These are phyloP conservation scores for Urechis unicinctus DNA, from an alignment of 2,888 invertebrate species.

Conservation along the genomic window DNA sequence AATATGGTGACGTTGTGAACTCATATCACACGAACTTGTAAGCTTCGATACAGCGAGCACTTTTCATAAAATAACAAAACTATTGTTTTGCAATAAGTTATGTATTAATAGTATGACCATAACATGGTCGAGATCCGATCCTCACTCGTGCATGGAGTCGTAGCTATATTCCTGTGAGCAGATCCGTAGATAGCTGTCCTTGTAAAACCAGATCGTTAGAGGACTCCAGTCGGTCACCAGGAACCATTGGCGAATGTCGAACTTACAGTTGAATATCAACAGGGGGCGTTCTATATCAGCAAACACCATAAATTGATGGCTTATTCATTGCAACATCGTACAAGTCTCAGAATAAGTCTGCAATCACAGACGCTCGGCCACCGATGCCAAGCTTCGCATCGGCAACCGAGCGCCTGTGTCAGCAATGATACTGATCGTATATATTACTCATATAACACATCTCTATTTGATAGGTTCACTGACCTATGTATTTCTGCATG, in stretches of 20 bases:
- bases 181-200: slow-evolving; percentile 85
- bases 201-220: slow-evolving; percentile 86
- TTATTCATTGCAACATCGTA: neutral
- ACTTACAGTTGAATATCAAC: slow-evolving; percentile 82
- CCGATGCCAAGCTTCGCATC: too few species aligned
- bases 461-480: too few species aligned
- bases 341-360: neutral
- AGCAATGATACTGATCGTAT: too few species aligned
- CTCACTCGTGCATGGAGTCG: slow-evolving; percentile 79
- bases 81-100: neutral
- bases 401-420: too few species aligned
- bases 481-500: slow-evolving; percentile 92
- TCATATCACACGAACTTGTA: too few species aligned
- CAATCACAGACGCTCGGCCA: too few species aligned
- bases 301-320: neutral
- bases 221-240: slow-evolving; percentile 84
- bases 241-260: slow-evolving; percentile 94
- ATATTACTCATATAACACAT: too few species aligned
- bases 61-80: too few species aligned
- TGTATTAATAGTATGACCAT: neutral
- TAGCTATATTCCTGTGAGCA: slow-evolving; percentile 69
- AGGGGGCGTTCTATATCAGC: slow-evolving; percentile 74
- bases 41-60: too few species aligned
- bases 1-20: too few species aligned
- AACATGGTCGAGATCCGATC: neutral